Conservation (phyloP, 2,797 vertebrate genomes). For the Ptychadena robeensis region DNA sequence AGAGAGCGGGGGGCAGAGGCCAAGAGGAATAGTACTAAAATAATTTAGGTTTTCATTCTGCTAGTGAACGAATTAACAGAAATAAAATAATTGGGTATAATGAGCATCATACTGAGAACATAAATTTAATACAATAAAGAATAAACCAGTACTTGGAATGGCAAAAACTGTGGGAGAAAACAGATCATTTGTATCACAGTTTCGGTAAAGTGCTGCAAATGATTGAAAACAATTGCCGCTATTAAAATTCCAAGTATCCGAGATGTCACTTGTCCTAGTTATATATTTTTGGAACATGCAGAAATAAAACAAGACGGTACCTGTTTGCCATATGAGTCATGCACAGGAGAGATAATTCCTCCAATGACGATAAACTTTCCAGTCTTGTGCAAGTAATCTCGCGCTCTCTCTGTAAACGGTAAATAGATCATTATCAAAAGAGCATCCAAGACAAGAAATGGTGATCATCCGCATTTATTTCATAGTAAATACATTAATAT, state of each 20-base stretch:
- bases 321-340: constrained; percentile 95
- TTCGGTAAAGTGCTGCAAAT: not conserved
- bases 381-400: constrained; percentile 92
- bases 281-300: not conserved
- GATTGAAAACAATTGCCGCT: not conserved
- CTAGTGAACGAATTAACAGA: not conserved
- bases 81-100: not conserved
- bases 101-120: not conserved
- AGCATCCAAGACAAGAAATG: not conserved
- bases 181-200: too few species aligned
- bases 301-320: constrained; percentile 68
- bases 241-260: not conserved
- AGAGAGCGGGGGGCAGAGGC: too few species aligned
- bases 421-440: constrained; percentile 9
- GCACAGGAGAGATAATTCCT: constrained; percentile 95
- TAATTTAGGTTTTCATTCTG: too few species aligned
- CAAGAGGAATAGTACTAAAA: too few species aligned
- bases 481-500: too few species aligned
- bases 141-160: too few species aligned
- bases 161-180: too few species aligned
- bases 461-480: not conserved
- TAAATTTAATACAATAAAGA: too few species aligned
- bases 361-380: constrained; percentile 97
- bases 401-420: constrained; percentile 86
- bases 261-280: not conserved